A percentile compares a stretch with the other conserved stretches of the same genome.
phyloP scores from a whole-genome alignment of 2,888 invertebrate genomes.

The Melipona bicolor region DNA sequence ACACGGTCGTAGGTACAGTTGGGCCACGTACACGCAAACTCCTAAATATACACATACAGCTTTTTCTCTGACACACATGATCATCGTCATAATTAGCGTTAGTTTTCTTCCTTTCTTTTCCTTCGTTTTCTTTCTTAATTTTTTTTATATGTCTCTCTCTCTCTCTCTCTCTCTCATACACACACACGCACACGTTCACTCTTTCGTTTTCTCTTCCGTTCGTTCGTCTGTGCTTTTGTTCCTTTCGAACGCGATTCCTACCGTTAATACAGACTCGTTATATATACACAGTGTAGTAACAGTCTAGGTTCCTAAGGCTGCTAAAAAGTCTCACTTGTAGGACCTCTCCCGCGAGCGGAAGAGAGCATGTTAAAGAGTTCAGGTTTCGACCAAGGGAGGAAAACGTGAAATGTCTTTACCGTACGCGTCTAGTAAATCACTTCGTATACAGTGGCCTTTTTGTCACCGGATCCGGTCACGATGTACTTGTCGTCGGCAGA shows the following conservation, averaged over 20 bases:
- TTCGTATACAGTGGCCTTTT: slow-evolving; percentile 98
- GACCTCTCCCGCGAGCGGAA: slow-evolving; percentile 31
- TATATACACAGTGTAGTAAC: slow-evolving; percentile 70
- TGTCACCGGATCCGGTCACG: slow-evolving; percentile 98
- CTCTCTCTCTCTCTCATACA: slow-evolving; percentile 6
- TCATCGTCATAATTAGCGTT: neutral
- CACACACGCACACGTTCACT: too few species aligned
- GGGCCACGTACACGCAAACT: slow-evolving; percentile 61
- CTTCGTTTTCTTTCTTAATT: slow-evolving; percentile 8
- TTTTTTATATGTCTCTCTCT: slow-evolving; percentile 24
- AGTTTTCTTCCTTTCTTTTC: slow-evolving; percentile 10
- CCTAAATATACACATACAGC: slow-evolving; percentile 65
- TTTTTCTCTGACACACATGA: slow-evolving; percentile 47
- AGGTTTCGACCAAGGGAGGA: slow-evolving; percentile 34
- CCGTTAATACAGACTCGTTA: slow-evolving; percentile 63
- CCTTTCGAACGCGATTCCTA: slow-evolving; percentile 42
- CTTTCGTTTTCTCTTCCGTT: slow-evolving; percentile 9
- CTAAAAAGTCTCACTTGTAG: slow-evolving; percentile 65
- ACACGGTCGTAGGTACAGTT: slow-evolving; percentile 58
- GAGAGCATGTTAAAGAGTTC: slow-evolving; percentile 50
- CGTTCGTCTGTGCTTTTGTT: neutral
- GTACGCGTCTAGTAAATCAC: slow-evolving; percentile 88
- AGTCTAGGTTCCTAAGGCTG: slow-evolving; percentile 67
- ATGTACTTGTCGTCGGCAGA: slow-evolving; percentile 99
- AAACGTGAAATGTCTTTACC: slow-evolving; percentile 50